Evolutionary conservation across 2,888 invertebrate genomes (phyloP).

Genomic region (Pteria penguin): DNA sequence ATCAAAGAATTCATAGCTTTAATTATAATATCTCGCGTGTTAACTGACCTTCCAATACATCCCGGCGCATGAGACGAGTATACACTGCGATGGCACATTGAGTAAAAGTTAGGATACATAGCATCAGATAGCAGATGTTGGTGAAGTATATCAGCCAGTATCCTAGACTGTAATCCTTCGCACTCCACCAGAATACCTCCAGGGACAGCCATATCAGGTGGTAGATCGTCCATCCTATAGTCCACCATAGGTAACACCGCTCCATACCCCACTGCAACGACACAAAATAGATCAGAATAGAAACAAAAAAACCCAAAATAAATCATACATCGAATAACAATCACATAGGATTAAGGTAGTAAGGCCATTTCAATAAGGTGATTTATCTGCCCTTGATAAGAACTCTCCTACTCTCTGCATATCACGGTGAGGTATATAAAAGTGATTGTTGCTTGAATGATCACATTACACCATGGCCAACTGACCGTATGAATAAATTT

Average conservation of each 20-base stretch:
- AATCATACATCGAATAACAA: neutral
- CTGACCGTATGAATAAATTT: too few species aligned
- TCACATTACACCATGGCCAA: too few species aligned
- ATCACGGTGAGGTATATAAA: too few species aligned
- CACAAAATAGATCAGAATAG: neutral
- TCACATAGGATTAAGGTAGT: too few species aligned
- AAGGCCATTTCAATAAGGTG: too few species aligned
- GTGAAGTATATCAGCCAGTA: conserved; percentile 27
- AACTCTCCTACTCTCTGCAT: too few species aligned
- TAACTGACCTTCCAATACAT: too few species aligned
- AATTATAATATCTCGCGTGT: too few species aligned
- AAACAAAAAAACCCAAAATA: neutral
- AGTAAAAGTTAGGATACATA: conserved; percentile 1
- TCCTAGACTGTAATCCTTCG: neutral
- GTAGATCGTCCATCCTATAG: conserved; percentile 14
- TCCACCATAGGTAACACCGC: conserved; percentile 7
- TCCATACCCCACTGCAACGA: conserved; percentile 15
- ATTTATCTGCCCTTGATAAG: too few species aligned
- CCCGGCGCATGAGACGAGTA: too few species aligned
- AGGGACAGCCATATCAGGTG: conserved; percentile 24
- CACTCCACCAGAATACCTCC: conserved; percentile 32
- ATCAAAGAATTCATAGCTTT: too few species aligned
- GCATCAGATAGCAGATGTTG: conserved; percentile 18
- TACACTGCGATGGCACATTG: conserved; percentile 9
- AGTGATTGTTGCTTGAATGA: too few species aligned